Conservation (phyloP, 1,140 invertebrate genomes). For the Apis florea region DNA sequence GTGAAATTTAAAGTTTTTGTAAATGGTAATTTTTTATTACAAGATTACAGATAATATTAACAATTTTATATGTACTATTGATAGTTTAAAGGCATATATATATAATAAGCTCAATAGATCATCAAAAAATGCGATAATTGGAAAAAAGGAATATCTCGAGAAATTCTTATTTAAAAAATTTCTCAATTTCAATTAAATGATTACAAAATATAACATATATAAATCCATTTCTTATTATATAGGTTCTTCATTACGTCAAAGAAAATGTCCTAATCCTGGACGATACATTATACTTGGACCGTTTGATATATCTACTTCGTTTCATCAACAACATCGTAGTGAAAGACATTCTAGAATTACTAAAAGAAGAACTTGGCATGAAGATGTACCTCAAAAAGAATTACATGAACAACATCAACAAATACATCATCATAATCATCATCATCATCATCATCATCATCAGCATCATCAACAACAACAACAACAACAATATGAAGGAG, state of each 20-base stretch:
- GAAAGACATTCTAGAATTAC: constrained; percentile 45
- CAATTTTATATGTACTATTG: too few species aligned
- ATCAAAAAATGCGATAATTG: too few species aligned
- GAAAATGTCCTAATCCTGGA: constrained; percentile 80
- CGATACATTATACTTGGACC: constrained; percentile 73
- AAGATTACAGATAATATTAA: too few species aligned
- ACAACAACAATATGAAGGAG: neutral
- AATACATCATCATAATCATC: constrained; percentile 29
- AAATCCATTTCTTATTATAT: constrained; percentile 16
- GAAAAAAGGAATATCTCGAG: too few species aligned
- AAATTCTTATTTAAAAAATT: too few species aligned
- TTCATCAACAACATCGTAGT: constrained; percentile 54
- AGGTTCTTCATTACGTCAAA: constrained; percentile 77
- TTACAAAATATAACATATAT: too few species aligned
- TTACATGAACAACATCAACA: constrained; percentile 32
- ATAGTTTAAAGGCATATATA: too few species aligned
- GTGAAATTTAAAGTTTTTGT: too few species aligned
- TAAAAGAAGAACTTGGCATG: constrained; percentile 67
- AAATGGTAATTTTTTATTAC: too few species aligned
- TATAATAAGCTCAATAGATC: too few species aligned
- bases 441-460: constrained; percentile 25
- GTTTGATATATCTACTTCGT: constrained; percentile 47
- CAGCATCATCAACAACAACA: neutral
- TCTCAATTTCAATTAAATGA: too few species aligned
- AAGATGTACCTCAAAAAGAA: constrained; percentile 59